Evolutionary conservation across 2,888 invertebrate genomes (phyloP), one percentile per base, ranked within the genome.

Genomic region (Phasia obesa): DNA sequence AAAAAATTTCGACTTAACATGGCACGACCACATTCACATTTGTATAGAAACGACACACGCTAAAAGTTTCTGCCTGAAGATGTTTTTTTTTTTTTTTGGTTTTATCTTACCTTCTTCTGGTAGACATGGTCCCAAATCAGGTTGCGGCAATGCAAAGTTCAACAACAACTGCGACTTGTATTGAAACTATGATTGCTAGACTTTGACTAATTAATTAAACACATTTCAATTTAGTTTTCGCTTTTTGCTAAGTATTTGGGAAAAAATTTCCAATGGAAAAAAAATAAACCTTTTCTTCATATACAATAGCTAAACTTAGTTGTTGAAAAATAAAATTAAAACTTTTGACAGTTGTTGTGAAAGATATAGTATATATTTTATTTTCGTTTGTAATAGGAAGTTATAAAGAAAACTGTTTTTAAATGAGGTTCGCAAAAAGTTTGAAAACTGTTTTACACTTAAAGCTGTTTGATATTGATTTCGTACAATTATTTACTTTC

Each of bases 121-220:
- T n/a, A 65, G 75, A 67, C 70, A 71, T 60, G 67, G 65, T 75
- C 75, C 78, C 79, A 79, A 79, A 83, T 83, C 79, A 83, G 83
- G 79, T 79, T 83, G 83, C 67, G 83, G 83, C 74, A 79, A 75
- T 67, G 53, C 21, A 75, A 79, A 82, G 69, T 82, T 82, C 73
- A 81, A 82, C 62, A 78, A 59, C 75, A 74, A 82, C 77, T 82
- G 76, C 23, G 73, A 81, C 77, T 77, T n/a, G 31, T 11, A 55
- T 62, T 62, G 69, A 77, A 47, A 73, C 67, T 70, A 49, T 65
- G 69, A 70, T 79, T 79, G 80, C 69, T 62, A 74, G 75, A 75
- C 73, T 84, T 82, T 79, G 81, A 71, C 86, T 86, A 86, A 86
- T 86, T 86, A 85, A 86, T 86, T 85, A 85, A 85, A 79, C 74